phyloP scores from a whole-genome alignment of 2,888 invertebrate species.

The Apamea epomidion region DNA sequence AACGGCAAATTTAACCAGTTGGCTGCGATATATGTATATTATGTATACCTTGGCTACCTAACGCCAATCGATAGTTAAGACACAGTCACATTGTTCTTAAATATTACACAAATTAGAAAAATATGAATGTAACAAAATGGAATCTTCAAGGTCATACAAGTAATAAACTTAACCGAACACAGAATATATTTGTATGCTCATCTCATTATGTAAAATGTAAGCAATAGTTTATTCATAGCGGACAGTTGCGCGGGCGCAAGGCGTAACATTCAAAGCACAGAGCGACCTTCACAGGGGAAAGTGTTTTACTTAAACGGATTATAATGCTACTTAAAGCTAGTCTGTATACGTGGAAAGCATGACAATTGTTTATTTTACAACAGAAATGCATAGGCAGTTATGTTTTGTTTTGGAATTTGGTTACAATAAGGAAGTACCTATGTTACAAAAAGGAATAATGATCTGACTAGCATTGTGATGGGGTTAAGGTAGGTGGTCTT shows the following conservation, averaged over 20 bases:
- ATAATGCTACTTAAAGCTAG: conserved; percentile 69
- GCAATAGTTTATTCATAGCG: conserved; percentile 68
- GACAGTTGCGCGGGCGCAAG: conserved; percentile 71
- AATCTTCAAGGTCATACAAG: conserved; percentile 40
- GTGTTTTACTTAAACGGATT: conserved; percentile 84
- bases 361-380: conserved; percentile 44
- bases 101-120: not conserved
- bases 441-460: conserved; percentile 7
- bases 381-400: conserved; percentile 20
- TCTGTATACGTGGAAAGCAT: conserved; percentile 65
- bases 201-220: conserved; percentile 68
- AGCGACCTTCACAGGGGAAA: conserved; percentile 84
- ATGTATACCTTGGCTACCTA: not conserved
- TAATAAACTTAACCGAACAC: conserved; percentile 24
- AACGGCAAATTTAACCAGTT: too few species aligned
- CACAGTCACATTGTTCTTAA: conserved; percentile 9
- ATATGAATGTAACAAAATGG: conserved; percentile 13
- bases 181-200: conserved; percentile 45
- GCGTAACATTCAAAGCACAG: conserved; percentile 78
- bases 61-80: not conserved
- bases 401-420: conserved; percentile 8
- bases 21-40: not conserved
- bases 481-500: not conserved
- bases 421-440: not conserved
- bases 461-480: not conserved